Conservation (phyloP, 2,797 vertebrate genomes). For the Falco novaeseelandiae region DNA sequence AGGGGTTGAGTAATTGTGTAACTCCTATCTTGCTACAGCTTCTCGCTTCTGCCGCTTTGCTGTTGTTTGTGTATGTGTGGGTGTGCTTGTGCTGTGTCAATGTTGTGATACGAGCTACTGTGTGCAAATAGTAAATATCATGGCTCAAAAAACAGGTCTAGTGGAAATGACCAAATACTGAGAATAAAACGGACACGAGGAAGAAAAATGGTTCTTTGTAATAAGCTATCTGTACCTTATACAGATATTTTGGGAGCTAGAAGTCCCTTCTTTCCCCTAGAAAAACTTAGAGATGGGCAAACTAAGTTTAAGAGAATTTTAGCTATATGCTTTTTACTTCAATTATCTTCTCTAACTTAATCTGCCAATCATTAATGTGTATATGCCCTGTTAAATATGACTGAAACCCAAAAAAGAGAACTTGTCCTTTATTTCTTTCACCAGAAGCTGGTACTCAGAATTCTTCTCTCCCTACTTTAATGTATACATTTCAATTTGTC, state of each 20-base stretch:
- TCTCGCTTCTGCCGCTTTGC: constrained; percentile 37
- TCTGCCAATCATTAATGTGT: neutral
- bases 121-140: neutral
- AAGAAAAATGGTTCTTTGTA: neutral
- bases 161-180: neutral
- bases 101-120: neutral
- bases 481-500: neutral
- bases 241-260: neutral
- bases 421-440: neutral
- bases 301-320: neutral
- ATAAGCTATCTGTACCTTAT: neutral
- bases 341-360: neutral
- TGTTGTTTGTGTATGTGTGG: neutral
- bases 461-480: neutral
- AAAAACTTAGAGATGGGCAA: neutral
- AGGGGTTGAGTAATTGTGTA: neutral
- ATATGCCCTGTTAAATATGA: neutral
- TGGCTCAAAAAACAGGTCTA: neutral
- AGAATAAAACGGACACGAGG: neutral
- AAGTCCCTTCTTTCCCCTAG: neutral
- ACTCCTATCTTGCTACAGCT: constrained; percentile 6
- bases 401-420: neutral
- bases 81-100: neutral
- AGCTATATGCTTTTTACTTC: neutral
- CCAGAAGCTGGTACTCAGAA: neutral